Evolutionary conservation across 2,888 invertebrate species (phyloP).

Genomic region (Drosophila setosimentum): DNA sequence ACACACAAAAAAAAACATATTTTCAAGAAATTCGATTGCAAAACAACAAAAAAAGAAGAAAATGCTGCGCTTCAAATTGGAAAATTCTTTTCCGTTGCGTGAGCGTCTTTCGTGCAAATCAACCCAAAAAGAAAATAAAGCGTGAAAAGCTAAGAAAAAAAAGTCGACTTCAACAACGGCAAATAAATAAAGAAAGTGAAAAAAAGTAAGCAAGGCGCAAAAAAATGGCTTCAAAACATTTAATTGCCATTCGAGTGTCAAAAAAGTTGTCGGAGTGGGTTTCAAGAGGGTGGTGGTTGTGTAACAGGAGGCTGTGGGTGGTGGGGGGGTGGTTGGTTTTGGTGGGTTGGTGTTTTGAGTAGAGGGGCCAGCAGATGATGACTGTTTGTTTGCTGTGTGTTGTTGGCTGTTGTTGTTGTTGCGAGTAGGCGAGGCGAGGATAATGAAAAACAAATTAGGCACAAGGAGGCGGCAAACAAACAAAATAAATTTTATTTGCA

Average conservation of each 20-base stretch:
- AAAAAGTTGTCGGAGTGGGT: constrained; percentile 54
- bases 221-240: constrained; percentile 75
- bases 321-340: too few relatives aligned
- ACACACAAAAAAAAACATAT: constrained; percentile 38
- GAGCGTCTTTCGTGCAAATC: constrained; percentile 56
- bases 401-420: constrained; percentile 3
- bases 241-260: constrained; percentile 79
- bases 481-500: constrained; percentile 53
- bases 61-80: constrained; percentile 45
- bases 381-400: constrained; percentile 30
- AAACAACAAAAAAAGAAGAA: constrained; percentile 19
- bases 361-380: constrained; percentile 27
- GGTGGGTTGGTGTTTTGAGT: neutral
- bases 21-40: constrained; percentile 37
- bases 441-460: constrained; percentile 77
- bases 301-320: neutral
- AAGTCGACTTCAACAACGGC: constrained; percentile 28
- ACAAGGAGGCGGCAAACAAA: constrained; percentile 51
- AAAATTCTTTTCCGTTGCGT: constrained; percentile 30
- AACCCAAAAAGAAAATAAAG: constrained; percentile 14
- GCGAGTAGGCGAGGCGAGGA: constrained; percentile 34
- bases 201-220: constrained; percentile 23
- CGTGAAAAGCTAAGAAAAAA: constrained; percentile 25
- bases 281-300: neutral
- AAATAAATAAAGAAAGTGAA: neutral